Evolutionary conservation across 23 tunicate genomes (phyloP), one percentile per base, ranked within the genome.

Genomic region (Halocynthia aurantium): DNA sequence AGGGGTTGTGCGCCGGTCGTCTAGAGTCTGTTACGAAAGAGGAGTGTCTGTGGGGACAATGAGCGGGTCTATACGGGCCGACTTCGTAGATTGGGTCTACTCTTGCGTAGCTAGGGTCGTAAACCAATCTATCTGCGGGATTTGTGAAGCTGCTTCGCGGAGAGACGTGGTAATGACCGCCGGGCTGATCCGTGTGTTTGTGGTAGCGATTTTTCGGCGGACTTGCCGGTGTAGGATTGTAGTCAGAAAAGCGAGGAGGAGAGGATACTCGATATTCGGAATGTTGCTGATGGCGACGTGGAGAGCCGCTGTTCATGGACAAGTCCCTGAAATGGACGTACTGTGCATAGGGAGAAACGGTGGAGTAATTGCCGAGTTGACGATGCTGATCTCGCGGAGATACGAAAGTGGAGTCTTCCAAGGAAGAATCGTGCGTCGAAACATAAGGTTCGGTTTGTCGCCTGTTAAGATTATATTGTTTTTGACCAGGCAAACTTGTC

Each of bases 111-210:
- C 78, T 53, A 15, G 78, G 78, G 62, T 74, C 78, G 31, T 15
- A 56, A 53, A 56, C 84, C 55, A 86, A 67, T 19, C 92, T 81
- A 40, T 79, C 92, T 61, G 76, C 61, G 15, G 54, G 70, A 22
- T 65, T 53, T n/a, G 83, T 44, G 21, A 50, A 57, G 51, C 92
- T 86, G 20, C 55, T 82, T 44, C 92, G 61, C 44, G 92, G 84
- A 13, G 85, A 75, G 6, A 85, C 44, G 73, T 73, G 84, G 80
- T 73, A 80, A 73, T 80, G 90, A 61, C 82, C 92, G 6, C 86
- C 86, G 15, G 82, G 83, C 40, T 76, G 67, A 11, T 55, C 12
- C 9, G 78, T 9, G 49, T 76, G 92, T 31, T 58, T 22, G 73
- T 81, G 78, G 69, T 82, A 82, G 40, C 72, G 71, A 53, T 77